A percentile compares a stretch with the other conserved stretches of the same genome.
phyloP scores from a whole-genome alignment of 2,888 invertebrate genomes.

The Homarus gammarus region DNA sequence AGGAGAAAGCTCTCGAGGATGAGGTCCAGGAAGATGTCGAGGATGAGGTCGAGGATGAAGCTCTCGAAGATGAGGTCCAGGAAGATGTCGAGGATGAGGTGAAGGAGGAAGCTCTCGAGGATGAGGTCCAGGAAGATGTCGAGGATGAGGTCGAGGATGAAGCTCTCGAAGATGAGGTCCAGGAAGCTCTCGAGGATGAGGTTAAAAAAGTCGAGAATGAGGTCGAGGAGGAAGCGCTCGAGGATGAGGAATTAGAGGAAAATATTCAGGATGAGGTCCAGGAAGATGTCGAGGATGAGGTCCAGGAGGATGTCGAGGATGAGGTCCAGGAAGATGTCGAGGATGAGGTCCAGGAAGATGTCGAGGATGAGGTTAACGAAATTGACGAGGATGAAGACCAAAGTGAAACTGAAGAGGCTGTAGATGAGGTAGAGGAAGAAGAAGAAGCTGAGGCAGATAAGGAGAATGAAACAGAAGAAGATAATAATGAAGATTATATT shows the following conservation, averaged over 20 bases:
- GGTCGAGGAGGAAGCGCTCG: neutral
- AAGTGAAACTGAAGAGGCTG: neutral
- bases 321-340: neutral
- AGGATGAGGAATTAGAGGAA: neutral
- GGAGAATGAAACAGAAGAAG: neutral
- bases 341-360: neutral
- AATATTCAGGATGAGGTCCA: neutral
- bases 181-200: slow-evolving; percentile 29
- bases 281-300: neutral
- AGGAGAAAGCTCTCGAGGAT: neutral
- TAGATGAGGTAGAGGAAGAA: neutral
- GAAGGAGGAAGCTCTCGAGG: neutral
- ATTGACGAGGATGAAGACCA: neutral
- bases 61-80: neutral
- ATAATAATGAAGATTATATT: neutral
- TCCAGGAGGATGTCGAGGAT: neutral
- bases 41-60: neutral
- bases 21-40: neutral
- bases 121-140: neutral
- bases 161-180: neutral
- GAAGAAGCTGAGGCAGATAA: neutral
- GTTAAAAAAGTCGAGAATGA: slow-evolving; percentile 51
- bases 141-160: neutral
- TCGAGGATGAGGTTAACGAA: neutral
- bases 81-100: neutral